These are phyloP conservation scores for Barypeithes pellucidus DNA, from an alignment of 2,888 invertebrate species.

Conservation along the genomic window DNA sequence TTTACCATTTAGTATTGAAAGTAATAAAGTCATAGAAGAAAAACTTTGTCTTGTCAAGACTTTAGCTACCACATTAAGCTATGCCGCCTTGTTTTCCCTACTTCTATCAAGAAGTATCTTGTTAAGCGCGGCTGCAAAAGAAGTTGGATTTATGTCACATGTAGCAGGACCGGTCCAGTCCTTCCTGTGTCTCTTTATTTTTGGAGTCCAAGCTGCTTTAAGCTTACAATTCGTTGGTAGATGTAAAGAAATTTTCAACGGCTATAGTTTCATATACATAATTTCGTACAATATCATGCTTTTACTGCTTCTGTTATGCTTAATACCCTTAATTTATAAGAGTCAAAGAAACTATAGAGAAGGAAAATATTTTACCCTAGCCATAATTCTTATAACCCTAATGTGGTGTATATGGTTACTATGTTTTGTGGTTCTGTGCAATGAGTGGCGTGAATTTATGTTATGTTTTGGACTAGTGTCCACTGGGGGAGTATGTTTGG, in stretches of 20 bases:
- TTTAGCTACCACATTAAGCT: constrained; percentile 75
- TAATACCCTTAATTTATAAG: constrained; percentile 77
- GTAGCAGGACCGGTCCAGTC: constrained; percentile 81
- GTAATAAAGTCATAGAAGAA: constrained; percentile 56
- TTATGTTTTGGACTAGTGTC: constrained; percentile 76
- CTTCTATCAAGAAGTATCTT: constrained; percentile 78
- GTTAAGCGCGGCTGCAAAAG: constrained; percentile 78
- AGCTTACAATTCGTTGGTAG: constrained; percentile 71
- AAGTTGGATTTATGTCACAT: constrained; percentile 80
- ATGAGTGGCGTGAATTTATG: constrained; percentile 74
- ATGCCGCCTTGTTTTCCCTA: constrained; percentile 77
- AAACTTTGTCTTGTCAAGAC: constrained; percentile 73
- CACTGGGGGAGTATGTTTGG: constrained; percentile 77
- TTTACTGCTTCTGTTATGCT: constrained; percentile 73
- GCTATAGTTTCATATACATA: constrained; percentile 71
- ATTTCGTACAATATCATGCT: constrained; percentile 78
- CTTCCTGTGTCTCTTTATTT: constrained; percentile 77
- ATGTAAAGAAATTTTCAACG: constrained; percentile 72
- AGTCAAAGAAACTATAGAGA: constrained; percentile 81
- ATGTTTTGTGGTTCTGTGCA: constrained; percentile 72
- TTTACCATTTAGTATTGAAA: constrained; percentile 72
- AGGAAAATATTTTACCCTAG: constrained; percentile 75
- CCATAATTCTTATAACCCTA: constrained; percentile 73
- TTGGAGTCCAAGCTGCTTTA: constrained; percentile 75
- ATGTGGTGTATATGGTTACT: constrained; percentile 78